Base-by-base conservation (phyloP, 92 coral and sea anemone species). In the Meandrina meandrites region DNA sequence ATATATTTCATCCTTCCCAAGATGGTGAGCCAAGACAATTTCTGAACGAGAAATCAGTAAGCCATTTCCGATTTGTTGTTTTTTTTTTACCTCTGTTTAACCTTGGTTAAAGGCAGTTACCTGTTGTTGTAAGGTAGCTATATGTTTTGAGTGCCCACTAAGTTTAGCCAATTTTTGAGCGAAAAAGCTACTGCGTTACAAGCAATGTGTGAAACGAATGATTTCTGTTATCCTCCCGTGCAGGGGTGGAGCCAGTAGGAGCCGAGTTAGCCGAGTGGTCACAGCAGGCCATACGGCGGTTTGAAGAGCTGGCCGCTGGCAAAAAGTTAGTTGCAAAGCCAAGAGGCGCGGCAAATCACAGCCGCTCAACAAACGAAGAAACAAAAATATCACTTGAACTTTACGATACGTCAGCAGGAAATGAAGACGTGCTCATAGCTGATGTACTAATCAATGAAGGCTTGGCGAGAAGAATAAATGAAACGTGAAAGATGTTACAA, bases 241-340 rank as follows among this genome's bases (percentile, higher is more conserved):
- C 24, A 86, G 89, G 89, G 54, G 85, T 86, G 89, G 85, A 79
- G 71, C 89, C 85, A 19, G 82, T 77, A 0, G 88, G 88, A 27
- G 91, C 74, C 36, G 89, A 76, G 73, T 87, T 93, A 27, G 88
- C 86, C 30, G 93, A 92, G 75, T 97, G 99, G 99, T 81, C 94
- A 35, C 90, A 89, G 57, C 92, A 95, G 81, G 95, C 95, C 57
- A 74, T 73, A 0, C 83, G 75, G 57, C 84, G 93, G 54, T 93
- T 97, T 85, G 92, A 81, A 78, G 90, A 93, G 35, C 90, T 92
- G 57, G 67, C 91, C 0, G 62, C 67, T 7, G 78, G 79, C 58
- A 94, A 91, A 76, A 91, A 88, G 83, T 89, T 97, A 11, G 98
- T 97, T 11, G 97, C 94, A 15, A 89, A 89, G 57, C 91, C 94